Percentiles rank a stretch among this genome's conserved stretches.
These are phyloP conservation scores for Promerops cafer DNA, from an alignment of 2,113 vertebrate species.

Conservation along the genomic window DNA sequence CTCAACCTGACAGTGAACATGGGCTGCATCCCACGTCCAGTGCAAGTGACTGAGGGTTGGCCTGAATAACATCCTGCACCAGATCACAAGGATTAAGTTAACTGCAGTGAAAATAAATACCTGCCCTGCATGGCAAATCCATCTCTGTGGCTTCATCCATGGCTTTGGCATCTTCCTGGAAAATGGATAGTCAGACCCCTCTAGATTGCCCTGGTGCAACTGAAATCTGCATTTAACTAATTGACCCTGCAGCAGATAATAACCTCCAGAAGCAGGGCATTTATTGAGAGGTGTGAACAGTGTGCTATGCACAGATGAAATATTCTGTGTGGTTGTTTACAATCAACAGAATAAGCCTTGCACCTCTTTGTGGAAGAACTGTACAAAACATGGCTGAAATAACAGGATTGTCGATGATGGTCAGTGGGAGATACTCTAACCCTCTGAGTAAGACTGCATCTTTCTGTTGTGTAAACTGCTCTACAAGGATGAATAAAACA, in stretches of 20 bases:
- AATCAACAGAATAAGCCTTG: background rate
- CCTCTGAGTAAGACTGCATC: background rate
- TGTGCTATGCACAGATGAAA: background rate
- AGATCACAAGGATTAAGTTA: background rate
- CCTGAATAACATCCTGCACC: background rate
- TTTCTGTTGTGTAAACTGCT: constrained; percentile 7
- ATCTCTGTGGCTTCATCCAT: background rate
- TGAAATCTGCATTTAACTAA: background rate
- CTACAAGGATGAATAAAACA: constrained; percentile 20
- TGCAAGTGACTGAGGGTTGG: rapidly evolving
- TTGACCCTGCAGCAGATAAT: background rate
- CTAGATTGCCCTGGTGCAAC: background rate
- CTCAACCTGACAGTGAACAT: background rate
- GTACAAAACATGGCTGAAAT: background rate
- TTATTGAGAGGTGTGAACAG: background rate
- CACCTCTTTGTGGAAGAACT: constrained; percentile 46
- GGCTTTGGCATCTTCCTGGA: background rate
- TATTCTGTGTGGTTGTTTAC: background rate
- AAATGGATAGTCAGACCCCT: background rate
- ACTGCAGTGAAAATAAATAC: background rate
- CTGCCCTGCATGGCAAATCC: background rate
- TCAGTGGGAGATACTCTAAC: background rate
- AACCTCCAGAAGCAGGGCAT: background rate
- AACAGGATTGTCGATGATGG: background rate
- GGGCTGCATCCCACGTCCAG: background rate